Conservation (phyloP, 2,888 invertebrate species). For the Keiferia lycopersicella region DNA sequence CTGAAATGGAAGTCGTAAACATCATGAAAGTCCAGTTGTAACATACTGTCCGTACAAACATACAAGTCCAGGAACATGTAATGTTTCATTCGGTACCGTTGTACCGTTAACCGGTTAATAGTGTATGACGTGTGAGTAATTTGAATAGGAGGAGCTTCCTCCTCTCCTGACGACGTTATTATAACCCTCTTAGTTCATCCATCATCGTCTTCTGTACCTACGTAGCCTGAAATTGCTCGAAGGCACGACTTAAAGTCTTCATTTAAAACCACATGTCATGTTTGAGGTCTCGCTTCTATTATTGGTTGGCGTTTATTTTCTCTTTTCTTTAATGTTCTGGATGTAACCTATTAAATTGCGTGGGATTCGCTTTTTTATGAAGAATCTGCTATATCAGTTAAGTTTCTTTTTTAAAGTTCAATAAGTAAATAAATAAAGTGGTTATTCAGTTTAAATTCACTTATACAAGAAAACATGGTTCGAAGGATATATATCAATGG, state of each 20-base stretch:
- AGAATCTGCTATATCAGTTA: no score
- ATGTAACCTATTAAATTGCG: no score
- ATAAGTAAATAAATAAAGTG: no score
- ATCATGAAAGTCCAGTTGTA: background rate
- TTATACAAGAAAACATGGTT: no score
- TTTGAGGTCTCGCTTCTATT: background rate
- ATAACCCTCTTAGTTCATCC: conserved; percentile 19
- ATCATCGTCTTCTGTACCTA: conserved; percentile 19
- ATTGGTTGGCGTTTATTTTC: background rate
- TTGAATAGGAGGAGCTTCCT: conserved; percentile 41
- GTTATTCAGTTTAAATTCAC: no score
- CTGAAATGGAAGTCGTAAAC: background rate
- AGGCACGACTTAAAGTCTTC: conserved; percentile 10
- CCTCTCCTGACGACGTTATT: conserved; percentile 31
- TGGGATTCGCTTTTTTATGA: no score
- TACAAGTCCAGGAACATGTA: conserved; percentile 37
- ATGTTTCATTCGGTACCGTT: conserved; percentile 34
- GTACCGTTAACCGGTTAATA: conserved; percentile 48
- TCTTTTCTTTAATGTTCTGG: background rate
- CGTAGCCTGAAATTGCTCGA: conserved; percentile 15
- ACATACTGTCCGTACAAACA: conserved; percentile 32
- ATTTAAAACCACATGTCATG: conserved; percentile 14
- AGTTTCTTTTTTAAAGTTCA: no score
- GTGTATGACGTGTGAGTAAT: conserved; percentile 50
- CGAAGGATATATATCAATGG: no score